These are phyloP conservation scores for Paedocypris micromegethes DNA, from an alignment of 2,797 vertebrate species.

Conservation along the genomic window DNA sequence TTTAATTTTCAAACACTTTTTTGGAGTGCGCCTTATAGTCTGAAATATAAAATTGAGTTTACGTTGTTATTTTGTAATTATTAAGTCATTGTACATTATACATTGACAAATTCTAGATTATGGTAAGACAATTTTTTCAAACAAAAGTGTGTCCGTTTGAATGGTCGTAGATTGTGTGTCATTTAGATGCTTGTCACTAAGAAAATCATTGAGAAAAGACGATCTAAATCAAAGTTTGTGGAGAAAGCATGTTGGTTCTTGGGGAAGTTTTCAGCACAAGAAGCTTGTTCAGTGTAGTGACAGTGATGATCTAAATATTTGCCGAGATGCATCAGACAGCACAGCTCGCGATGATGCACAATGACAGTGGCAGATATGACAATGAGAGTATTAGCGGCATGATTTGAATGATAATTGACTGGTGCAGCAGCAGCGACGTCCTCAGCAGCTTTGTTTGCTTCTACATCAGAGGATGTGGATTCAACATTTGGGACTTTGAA, in stretches of 20 bases:
- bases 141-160: no score
- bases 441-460: slow-evolving; percentile 16
- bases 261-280: neutral
- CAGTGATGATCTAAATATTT: neutral
- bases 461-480: slow-evolving; percentile 27
- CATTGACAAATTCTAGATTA: no score
- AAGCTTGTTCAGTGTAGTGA: neutral
- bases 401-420: slow-evolving; percentile 17
- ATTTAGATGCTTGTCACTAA: no score
- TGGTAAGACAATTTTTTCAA: no score
- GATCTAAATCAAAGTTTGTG: neutral
- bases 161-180: no score
- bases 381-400: neutral
- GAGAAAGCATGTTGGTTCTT: neutral
- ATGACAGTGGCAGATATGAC: neutral
- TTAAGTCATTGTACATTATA: no score
- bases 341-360: slow-evolving; percentile 2
- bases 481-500: slow-evolving; percentile 46
- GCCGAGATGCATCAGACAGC: neutral
- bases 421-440: slow-evolving; percentile 19
- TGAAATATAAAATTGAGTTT: no score
- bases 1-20: no score
- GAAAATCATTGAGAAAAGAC: neutral
- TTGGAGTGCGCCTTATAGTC: no score
- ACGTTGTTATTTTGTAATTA: no score